phyloP scores from a whole-genome alignment of 2,113 vertebrate species.

The Phocoena sinus region DNA sequence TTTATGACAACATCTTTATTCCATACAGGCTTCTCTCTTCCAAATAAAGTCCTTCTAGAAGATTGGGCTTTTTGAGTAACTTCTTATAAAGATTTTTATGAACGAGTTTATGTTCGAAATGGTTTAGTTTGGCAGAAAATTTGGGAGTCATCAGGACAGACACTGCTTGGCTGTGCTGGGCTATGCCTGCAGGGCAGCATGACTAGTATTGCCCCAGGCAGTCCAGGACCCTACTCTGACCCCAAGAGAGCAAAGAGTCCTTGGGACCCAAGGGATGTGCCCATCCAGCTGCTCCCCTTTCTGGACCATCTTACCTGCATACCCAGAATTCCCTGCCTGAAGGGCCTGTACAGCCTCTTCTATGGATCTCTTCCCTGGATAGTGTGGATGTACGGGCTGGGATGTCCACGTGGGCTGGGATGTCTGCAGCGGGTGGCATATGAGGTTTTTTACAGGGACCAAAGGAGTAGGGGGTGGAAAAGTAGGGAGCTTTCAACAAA shows the following conservation, averaged over 20 bases:
- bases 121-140: background rate
- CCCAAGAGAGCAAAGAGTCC: background rate
- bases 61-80: background rate
- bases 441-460: background rate
- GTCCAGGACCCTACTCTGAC: background rate
- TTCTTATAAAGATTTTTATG: background rate
- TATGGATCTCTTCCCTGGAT: background rate
- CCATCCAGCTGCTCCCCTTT: background rate
- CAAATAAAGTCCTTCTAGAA: background rate
- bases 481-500: background rate
- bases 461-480: background rate
- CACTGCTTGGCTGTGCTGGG: background rate
- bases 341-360: background rate
- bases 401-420: background rate
- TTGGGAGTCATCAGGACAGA: background rate
- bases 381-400: background rate
- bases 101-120: background rate
- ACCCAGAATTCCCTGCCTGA: background rate
- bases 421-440: fast-evolving
- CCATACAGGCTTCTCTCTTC: background rate
- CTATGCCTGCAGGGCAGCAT: background rate
- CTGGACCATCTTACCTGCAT: background rate
- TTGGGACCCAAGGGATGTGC: background rate
- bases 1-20: background rate
- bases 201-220: background rate